Percentiles rank a stretch among this genome's conserved stretches.
These are phyloP conservation scores for Rhynchonycteris naso DNA, from an alignment of 2,797 vertebrate genomes.

Conservation along the genomic window DNA sequence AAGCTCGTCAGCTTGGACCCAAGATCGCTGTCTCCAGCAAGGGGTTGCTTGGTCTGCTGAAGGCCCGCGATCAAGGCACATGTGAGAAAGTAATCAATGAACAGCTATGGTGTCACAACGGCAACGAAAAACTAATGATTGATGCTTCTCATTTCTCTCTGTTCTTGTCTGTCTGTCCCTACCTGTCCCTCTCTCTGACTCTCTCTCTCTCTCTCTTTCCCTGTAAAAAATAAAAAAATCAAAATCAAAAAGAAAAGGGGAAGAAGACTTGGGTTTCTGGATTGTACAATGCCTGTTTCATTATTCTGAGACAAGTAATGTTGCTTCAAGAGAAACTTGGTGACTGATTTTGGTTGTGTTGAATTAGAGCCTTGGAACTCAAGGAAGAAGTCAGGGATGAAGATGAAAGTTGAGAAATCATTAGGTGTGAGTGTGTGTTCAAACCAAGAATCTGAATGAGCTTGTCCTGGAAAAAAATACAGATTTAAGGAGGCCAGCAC, in stretches of 20 bases:
- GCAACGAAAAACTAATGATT: too few species aligned
- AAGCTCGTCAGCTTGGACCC: too few species aligned
- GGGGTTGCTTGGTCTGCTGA: too few species aligned
- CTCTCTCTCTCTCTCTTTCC: too few species aligned
- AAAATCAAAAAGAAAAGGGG: neutral
- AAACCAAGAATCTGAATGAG: neutral
- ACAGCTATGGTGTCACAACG: too few species aligned
- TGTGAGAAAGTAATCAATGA: too few species aligned
- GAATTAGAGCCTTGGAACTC: constrained; percentile 14
- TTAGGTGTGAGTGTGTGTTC: neutral
- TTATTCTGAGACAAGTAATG: neutral
- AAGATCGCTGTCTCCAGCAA: too few species aligned
- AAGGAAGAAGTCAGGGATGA: neutral
- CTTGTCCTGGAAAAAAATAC: neutral
- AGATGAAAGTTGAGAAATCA: neutral
- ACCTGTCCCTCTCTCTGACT: too few species aligned
- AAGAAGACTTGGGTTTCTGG: neutral
- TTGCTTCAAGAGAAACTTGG: constrained; percentile 6
- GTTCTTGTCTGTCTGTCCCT: too few species aligned
- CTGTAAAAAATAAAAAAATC: too few species aligned
- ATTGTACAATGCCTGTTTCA: neutral
- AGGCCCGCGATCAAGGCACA: too few species aligned
- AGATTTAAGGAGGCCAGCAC: neutral
- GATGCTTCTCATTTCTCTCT: too few species aligned
- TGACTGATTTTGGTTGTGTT: constrained; percentile 20